Evolutionary conservation across 1,140 invertebrate genomes (phyloP), one percentile per base, ranked within the genome.

Genomic region (Drosophila sucinea): DNA sequence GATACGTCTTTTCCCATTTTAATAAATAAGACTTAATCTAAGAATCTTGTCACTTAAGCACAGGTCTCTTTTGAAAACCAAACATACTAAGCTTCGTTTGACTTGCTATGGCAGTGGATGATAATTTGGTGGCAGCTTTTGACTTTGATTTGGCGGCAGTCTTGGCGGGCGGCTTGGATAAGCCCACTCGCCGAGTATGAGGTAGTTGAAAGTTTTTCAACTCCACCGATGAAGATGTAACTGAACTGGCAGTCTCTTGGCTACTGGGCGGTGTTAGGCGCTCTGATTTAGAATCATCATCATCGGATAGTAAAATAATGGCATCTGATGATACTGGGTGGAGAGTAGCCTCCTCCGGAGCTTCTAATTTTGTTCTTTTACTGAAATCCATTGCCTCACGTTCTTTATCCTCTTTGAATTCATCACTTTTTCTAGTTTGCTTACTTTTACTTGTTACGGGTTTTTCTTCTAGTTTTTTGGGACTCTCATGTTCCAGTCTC

Each of bases 11-110:
- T 38, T 35, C 27, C 7, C 58, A 41, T 60, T 76, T 77, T 60
- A 67, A 67, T 73, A 73, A 81, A 81, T 73, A 67, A 77, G 61
- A 57, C 69, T 68, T 77, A 41, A 56, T 74, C 54, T 56, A 25
- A 40, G 23, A 8, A 38, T 67, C n/a, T 51, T 27, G 44, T 51
- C 63, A 87, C 41, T 91, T 90, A 27, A 91, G 82, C n/a, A 72
- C 73, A 3, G 90, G 81, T 47, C 79, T 57, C 58, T 87, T 90
- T 55, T 91, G 81, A 64, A 91, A 91, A 4, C 90, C 90, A 72
- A 91, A 91, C 90, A 91, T 91, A 66, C 90, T 91, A 1, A 91
- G 76, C 56, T 83, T 89, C 1, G 80, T 70, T 72, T 91, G 90
- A 75, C 69, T 89, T 1, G 71, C 55, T 6, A 47, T 41, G 35